Evolutionary conservation across 1,140 invertebrate genomes (phyloP).

Genomic region (Fopius arisanus): DNA sequence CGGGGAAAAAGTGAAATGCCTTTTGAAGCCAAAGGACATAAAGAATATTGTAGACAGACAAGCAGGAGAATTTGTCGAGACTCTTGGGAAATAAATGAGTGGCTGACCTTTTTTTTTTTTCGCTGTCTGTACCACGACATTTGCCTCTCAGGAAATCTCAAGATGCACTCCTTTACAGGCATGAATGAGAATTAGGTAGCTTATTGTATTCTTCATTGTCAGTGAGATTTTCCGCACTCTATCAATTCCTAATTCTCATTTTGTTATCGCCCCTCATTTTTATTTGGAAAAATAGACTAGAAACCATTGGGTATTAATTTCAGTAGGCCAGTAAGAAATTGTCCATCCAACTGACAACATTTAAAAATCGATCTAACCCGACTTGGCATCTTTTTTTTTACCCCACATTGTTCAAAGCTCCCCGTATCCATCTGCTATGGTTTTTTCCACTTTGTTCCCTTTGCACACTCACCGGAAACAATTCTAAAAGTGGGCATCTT

Average conservation of each 20-base stretch:
- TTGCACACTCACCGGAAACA: neutral
- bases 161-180: neutral
- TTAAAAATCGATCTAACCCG: neutral
- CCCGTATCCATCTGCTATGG: neutral
- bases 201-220: neutral
- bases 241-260: too few species aligned
- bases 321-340: too few species aligned
- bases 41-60: neutral
- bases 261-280: too few species aligned
- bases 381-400: neutral
- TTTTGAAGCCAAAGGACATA: neutral
- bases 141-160: neutral
- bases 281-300: too few species aligned
- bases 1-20: neutral
- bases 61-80: neutral
- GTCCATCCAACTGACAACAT: too few species aligned
- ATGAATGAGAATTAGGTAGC: neutral
- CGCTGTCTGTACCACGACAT: neutral
- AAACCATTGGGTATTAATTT: too few species aligned
- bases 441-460: neutral
- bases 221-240: too few species aligned
- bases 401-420: neutral
- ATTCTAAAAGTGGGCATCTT: constrained; percentile 3
- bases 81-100: neutral
- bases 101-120: neutral